Conservation (phyloP, 1,140 invertebrate species). For the Micrasema longulum region DNA sequence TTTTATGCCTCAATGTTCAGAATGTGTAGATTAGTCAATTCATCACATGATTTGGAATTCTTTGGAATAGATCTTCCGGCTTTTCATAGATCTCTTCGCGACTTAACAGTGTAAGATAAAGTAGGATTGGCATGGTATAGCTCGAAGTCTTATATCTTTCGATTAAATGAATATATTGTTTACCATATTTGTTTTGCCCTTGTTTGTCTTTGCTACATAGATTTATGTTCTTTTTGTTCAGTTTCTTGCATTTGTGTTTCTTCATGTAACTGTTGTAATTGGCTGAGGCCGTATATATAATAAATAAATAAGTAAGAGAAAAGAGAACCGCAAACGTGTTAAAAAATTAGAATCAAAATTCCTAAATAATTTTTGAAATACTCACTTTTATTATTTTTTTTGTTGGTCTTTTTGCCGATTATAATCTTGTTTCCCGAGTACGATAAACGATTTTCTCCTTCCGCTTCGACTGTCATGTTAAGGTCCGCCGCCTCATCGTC, state of each 20-base stretch:
- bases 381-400: slow-evolving; percentile 1
- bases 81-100: no score
- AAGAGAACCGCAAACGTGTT: background rate
- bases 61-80: no score
- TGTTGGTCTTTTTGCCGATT: slow-evolving; percentile 39
- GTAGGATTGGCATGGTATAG: no score
- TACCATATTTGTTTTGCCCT: background rate
- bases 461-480: slow-evolving; percentile 50
- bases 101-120: no score
- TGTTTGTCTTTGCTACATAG: no score
- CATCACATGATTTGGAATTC: no score
- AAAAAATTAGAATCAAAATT: background rate
- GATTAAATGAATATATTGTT: background rate
- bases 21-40: no score
- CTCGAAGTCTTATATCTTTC: background rate
- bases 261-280: no score
- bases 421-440: slow-evolving; percentile 30
- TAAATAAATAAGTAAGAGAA: background rate
- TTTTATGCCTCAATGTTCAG: no score
- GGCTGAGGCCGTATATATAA: no score
- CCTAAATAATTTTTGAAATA: background rate
- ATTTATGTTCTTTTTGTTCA: no score
- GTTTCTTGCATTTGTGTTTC: no score
- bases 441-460: slow-evolving; percentile 17
- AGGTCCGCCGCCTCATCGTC: slow-evolving; percentile 36